phyloP scores from a whole-genome alignment of 2,797 vertebrate genomes.

The Anabas testudineus region DNA sequence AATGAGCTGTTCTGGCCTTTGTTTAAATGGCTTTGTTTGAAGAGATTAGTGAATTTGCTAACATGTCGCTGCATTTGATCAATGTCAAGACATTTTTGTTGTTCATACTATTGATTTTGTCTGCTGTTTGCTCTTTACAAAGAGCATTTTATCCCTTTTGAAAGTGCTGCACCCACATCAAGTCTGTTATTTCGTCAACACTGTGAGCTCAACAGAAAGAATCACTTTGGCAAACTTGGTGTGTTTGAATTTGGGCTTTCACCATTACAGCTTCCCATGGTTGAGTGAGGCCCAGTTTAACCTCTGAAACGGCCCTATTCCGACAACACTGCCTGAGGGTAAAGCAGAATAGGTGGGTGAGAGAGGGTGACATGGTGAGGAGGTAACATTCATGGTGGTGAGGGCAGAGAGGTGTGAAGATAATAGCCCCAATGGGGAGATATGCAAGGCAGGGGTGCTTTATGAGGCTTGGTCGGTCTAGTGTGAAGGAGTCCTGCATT shows the following conservation, averaged over 20 bases:
- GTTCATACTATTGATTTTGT: conserved; percentile 22
- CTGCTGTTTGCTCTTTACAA: conserved; percentile 32
- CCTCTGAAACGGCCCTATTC: conserved; percentile 53
- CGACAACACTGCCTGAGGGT: conserved; percentile 50
- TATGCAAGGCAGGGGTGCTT: conserved; percentile 77
- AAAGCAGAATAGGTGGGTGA: conserved; percentile 51
- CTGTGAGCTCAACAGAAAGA: conserved; percentile 61
- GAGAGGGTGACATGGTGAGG: conserved; percentile 56
- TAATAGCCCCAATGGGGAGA: conserved; percentile 81
- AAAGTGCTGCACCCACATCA: conserved; percentile 40
- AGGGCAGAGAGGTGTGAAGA: conserved; percentile 81
- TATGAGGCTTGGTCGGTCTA: conserved; percentile 74
- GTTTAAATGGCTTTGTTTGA: not conserved
- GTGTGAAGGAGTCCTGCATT: conserved; percentile 77
- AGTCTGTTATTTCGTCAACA: conserved; percentile 55
- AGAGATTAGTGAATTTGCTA: not conserved
- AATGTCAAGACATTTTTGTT: conserved; percentile 26
- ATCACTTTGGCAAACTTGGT: conserved; percentile 72
- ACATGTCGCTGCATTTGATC: conserved; percentile 29
- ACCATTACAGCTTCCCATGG: conserved; percentile 71
- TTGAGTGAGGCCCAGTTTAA: conserved; percentile 70
- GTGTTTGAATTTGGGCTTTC: conserved; percentile 79
- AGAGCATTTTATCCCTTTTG: conserved; percentile 34
- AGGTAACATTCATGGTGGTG: conserved; percentile 60
- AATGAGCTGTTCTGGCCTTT: not conserved